phyloP scores from a whole-genome alignment of 2,888 invertebrate genomes.

The Tipula vernalis region DNA sequence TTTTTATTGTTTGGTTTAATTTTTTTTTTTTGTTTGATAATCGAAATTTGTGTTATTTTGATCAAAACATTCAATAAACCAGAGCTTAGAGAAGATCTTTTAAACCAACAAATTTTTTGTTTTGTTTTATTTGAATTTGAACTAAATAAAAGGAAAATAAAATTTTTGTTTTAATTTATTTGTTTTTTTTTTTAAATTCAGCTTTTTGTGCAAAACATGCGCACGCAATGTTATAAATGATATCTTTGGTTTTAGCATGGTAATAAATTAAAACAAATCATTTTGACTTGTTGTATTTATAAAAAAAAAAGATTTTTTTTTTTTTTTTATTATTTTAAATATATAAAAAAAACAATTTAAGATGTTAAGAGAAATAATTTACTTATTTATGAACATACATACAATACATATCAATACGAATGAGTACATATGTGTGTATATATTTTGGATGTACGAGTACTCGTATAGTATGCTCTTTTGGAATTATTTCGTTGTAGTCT shows the following conservation, averaged over 20 bases:
- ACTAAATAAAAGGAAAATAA: background rate
- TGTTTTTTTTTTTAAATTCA: background rate
- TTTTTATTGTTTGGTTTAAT: background rate
- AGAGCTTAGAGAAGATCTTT: background rate
- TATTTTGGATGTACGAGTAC: no score
- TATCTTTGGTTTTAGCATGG: conserved; percentile 16
- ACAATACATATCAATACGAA: background rate
- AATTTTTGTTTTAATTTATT: background rate
- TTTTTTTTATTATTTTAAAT: background rate
- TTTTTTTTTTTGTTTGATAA: background rate
- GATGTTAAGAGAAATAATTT: background rate
- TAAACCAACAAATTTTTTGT: background rate
- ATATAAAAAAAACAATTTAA: background rate
- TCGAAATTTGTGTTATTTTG: background rate
- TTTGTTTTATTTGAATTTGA: background rate
- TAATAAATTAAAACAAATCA: conserved; percentile 15
- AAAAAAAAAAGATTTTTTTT: background rate
- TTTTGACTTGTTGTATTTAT: background rate
- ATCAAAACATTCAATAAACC: background rate
- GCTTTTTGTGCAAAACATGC: conserved; percentile 15
- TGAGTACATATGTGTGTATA: no score
- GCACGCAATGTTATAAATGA: conserved; percentile 19
- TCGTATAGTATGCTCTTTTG: background rate
- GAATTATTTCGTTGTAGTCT: background rate
- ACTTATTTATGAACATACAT: background rate